Evolutionary conservation across 2,888 invertebrate species (phyloP).

Genomic region (Augiades crinisus): DNA sequence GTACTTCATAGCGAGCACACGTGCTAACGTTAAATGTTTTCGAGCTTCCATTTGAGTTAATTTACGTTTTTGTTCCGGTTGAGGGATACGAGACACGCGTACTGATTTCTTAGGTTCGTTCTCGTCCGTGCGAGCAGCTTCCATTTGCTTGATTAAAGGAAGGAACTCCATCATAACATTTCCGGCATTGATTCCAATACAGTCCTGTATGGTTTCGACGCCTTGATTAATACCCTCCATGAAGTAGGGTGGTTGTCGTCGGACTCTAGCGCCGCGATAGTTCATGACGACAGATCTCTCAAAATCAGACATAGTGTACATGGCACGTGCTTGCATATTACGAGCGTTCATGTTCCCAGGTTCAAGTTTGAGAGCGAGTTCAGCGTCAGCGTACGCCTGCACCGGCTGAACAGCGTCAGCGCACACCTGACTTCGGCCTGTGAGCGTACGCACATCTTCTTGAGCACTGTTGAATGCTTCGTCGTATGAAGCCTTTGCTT

Average conservation of each 20-base stretch:
- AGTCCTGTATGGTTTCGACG: constrained; percentile 70
- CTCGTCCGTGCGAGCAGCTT: constrained; percentile 46
- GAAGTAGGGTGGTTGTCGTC: constrained; percentile 69
- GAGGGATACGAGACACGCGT: constrained; percentile 64
- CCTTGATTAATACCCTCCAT: constrained; percentile 73
- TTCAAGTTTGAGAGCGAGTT: constrained; percentile 63
- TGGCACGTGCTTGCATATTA: constrained; percentile 70
- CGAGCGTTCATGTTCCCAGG: constrained; percentile 67
- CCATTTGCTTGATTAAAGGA: constrained; percentile 63
- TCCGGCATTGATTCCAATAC: constrained; percentile 68
- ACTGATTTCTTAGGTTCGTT: constrained; percentile 46
- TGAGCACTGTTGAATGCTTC: constrained; percentile 58
- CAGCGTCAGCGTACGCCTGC: constrained; percentile 68
- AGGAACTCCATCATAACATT: constrained; percentile 67
- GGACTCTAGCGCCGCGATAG: constrained; percentile 54
- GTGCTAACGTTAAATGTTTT: constrained; percentile 57
- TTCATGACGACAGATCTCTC: constrained; percentile 73
- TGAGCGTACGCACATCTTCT: constrained; percentile 62
- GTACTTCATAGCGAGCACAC: constrained; percentile 74
- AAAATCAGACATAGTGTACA: constrained; percentile 74
- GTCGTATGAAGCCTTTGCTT: constrained; percentile 66
- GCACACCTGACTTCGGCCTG: constrained; percentile 68
- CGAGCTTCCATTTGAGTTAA: constrained; percentile 69
- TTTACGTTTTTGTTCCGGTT: constrained; percentile 50
- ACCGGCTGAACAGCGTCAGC: constrained; percentile 66